phyloP scores from a whole-genome alignment of 2,113 vertebrate genomes.

The Podiceps cristatus region DNA sequence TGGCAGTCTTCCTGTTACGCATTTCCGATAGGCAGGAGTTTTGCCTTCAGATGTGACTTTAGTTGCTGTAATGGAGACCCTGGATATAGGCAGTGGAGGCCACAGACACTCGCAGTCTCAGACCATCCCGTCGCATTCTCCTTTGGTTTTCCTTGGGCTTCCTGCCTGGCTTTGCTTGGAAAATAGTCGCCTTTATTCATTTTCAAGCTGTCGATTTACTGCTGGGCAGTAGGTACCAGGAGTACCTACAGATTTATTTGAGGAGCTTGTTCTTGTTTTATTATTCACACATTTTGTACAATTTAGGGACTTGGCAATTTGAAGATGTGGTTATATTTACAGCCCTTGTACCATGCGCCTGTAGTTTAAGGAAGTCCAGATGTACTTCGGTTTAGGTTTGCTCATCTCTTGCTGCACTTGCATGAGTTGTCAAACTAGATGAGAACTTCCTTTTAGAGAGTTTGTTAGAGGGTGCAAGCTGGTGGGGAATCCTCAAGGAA shows the following conservation, averaged over 20 bases:
- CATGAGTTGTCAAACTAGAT: not conserved
- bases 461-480: not conserved
- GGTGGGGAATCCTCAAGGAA: not conserved
- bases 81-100: not conserved
- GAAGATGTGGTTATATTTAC: not conserved
- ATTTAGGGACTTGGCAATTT: not conserved
- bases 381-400: not conserved
- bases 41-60: not conserved
- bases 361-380: not conserved
- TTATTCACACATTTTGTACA: not conserved
- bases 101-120: not conserved
- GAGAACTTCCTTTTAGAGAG: not conserved
- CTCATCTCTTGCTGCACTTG: not conserved
- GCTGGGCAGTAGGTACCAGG: not conserved
- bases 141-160: not conserved
- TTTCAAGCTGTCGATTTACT: constrained; percentile 9
- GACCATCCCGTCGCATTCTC: not conserved
- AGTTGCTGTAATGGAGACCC: not conserved
- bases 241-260: not conserved
- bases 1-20: not conserved
- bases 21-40: not conserved
- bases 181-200: not conserved
- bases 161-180: constrained; percentile 36
- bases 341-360: not conserved
- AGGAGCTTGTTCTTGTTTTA: not conserved